These are phyloP conservation scores for Bungarus multicinctus DNA, from an alignment of 2,113 vertebrate species.

Conservation along the genomic window DNA sequence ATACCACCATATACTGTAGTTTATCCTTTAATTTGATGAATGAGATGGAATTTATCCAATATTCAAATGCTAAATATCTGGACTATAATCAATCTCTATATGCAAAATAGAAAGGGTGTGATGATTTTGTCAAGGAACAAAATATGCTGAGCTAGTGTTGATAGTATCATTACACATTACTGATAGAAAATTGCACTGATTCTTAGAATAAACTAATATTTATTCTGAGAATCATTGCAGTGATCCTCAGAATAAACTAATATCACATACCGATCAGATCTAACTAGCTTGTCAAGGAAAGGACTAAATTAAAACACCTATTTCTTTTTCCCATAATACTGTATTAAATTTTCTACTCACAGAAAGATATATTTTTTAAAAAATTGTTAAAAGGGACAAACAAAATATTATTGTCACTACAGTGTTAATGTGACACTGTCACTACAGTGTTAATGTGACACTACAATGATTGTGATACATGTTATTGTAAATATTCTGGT, in stretches of 20 bases:
- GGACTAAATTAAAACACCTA: not conserved
- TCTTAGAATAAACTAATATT: too few relatives aligned
- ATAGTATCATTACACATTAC: not conserved
- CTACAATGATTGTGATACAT: too few relatives aligned
- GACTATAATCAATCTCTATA: not conserved
- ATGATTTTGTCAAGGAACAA: not conserved
- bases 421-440: too few relatives aligned
- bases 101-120: not conserved
- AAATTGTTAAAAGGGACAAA: too few relatives aligned
- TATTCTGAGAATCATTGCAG: not conserved
- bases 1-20: not conserved
- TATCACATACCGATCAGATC: not conserved
- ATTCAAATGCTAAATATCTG: not conserved
- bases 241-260: not conserved
- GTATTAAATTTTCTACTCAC: not conserved
- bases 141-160: not conserved
- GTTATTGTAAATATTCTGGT: too few relatives aligned
- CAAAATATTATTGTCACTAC: too few relatives aligned
- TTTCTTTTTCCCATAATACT: not conserved
- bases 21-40: not conserved
- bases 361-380: not conserved
- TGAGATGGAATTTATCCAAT: not conserved
- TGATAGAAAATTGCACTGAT: not conserved
- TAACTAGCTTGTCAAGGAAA: not conserved
- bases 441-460: too few relatives aligned